Evolutionary conservation across 2,888 invertebrate genomes (phyloP).

Genomic region (Clivina fossor): DNA sequence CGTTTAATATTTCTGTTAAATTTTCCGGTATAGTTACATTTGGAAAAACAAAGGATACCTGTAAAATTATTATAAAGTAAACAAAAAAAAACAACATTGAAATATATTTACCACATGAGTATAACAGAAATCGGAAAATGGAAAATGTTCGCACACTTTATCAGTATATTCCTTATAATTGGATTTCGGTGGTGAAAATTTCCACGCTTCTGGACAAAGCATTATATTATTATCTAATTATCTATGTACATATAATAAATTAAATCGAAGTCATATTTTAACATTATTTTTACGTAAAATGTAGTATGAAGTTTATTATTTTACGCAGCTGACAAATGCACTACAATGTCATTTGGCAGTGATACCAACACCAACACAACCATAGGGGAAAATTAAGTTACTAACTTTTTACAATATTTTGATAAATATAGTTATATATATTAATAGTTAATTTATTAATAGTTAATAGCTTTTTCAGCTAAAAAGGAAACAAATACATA

Average conservation of each 20-base stretch:
- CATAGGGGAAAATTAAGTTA: too few relatives aligned
- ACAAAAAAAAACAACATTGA: background rate
- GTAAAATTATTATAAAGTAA: slow-evolving; percentile 43
- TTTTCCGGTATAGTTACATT: slow-evolving; percentile 52
- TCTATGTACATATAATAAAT: background rate
- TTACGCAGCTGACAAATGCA: slow-evolving; percentile 5
- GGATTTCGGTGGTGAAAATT: slow-evolving; percentile 55
- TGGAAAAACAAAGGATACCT: slow-evolving; percentile 60
- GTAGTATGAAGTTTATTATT: background rate
- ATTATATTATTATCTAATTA: slow-evolving; percentile 48
- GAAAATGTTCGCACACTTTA: slow-evolving; percentile 43
- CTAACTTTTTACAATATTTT: too few relatives aligned
- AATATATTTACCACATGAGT: slow-evolving; percentile 57
- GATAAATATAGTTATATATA: too few relatives aligned
- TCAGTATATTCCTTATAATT: slow-evolving; percentile 48
- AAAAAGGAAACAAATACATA: too few relatives aligned
- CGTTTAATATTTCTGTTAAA: slow-evolving; percentile 50
- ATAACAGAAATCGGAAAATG: slow-evolving; percentile 54
- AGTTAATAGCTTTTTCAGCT: too few relatives aligned
- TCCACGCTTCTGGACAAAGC: slow-evolving; percentile 62
- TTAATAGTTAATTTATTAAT: too few relatives aligned
- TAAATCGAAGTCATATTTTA: slow-evolving; percentile 2
- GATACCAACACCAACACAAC: too few relatives aligned
- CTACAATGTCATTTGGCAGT: slow-evolving; percentile 1
- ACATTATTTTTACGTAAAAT: slow-evolving; percentile 2